Percentiles rank a stretch among this genome's conserved stretches.
phyloP scores from a whole-genome alignment of 2,113 vertebrate species.

The Percina caprodes region DNA sequence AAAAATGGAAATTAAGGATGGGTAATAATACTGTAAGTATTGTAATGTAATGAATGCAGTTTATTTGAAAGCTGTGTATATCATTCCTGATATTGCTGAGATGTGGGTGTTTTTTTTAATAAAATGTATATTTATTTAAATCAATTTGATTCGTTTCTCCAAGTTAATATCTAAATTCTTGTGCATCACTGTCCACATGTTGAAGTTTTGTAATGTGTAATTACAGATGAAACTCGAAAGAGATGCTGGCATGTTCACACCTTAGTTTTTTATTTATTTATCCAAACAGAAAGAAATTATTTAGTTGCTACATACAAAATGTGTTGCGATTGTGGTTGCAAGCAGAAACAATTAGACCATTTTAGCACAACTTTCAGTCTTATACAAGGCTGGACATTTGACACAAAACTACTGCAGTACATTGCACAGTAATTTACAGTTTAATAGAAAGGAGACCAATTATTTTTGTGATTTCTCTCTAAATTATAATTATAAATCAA shows the following conservation, averaged over 20 bases:
- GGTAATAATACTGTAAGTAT: constrained; percentile 99
- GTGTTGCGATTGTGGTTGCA: not conserved
- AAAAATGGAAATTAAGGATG: constrained; percentile 86
- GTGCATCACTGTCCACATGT: constrained; percentile 4
- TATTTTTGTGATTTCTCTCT: not conserved
- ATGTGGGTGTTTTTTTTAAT: constrained; percentile 99
- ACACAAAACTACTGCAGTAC: constrained; percentile 7
- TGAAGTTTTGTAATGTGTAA: constrained; percentile 8
- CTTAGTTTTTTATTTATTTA: constrained; percentile 57
- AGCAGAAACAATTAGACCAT: not conserved
- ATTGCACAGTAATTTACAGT: constrained; percentile 4
- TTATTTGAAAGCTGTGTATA: constrained; percentile 99
- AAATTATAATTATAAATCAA: constrained; percentile 7
- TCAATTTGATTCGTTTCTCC: constrained; percentile 79
- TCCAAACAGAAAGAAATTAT: constrained; percentile 38
- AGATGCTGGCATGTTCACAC: constrained; percentile 10
- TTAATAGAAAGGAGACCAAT: not conserved
- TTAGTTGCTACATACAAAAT: constrained; percentile 28
- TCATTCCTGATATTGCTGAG: constrained; percentile 99
- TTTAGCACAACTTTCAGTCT: not conserved
- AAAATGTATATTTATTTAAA: constrained; percentile 99
- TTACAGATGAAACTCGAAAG: not conserved
- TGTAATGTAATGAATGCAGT: constrained; percentile 99
- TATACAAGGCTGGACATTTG: not conserved
- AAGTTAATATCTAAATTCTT: constrained; percentile 45